Evolutionary conservation across 1,140 invertebrate species (phyloP).

Genomic region (Hesperophylax magnus): DNA sequence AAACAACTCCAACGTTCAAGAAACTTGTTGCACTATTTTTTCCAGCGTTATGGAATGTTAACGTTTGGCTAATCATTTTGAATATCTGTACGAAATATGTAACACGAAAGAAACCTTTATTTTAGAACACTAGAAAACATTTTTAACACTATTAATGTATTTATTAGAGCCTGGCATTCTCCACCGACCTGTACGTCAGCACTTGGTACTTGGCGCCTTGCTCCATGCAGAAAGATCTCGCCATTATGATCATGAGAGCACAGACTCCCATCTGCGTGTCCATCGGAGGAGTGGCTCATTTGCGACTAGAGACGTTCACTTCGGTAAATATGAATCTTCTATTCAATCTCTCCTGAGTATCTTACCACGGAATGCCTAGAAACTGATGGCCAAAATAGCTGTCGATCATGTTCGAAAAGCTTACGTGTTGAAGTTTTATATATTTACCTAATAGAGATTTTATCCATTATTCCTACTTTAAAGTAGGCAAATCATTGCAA

Average conservation of each 20-base stretch:
- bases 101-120: background rate
- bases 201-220: background rate
- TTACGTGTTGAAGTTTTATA: too few species aligned
- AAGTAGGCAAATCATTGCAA: too few species aligned
- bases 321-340: background rate
- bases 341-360: too few species aligned
- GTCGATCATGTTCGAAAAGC: too few species aligned
- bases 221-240: background rate
- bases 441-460: too few species aligned
- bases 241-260: slow-evolving; percentile 8
- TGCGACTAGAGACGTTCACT: slow-evolving; percentile 21
- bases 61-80: background rate
- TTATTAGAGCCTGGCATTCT: slow-evolving; percentile 4
- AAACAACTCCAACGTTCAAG: background rate
- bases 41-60: background rate
- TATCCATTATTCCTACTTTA: too few species aligned
- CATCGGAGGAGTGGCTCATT: background rate
- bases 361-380: too few species aligned
- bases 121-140: too few species aligned
- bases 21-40: background rate
- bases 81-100: too few species aligned
- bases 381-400: too few species aligned
- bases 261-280: slow-evolving; percentile 9
- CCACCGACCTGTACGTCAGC: background rate
- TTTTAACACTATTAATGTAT: too few species aligned